A percentile compares a stretch with the other conserved stretches of the same genome.
Evolutionary conservation across 2,113 vertebrate species (phyloP).

Genomic region (Garra rufa): DNA sequence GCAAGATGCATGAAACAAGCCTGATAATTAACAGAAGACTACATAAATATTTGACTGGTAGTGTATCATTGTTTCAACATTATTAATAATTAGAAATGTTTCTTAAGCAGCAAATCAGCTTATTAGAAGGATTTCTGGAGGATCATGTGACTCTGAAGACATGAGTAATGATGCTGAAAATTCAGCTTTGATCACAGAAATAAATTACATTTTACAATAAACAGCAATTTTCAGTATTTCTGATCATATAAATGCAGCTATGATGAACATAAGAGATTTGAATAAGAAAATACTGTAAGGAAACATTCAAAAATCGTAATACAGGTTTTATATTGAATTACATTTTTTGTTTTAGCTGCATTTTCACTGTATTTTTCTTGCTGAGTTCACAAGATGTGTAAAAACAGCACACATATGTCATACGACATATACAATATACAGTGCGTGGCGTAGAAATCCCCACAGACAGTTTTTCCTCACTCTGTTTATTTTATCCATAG

Average conservation of each 20-base stretch:
- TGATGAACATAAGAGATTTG: background rate
- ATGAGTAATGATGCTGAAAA: background rate
- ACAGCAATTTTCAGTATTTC: background rate
- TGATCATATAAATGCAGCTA: background rate
- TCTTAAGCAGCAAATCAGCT: too few species aligned
- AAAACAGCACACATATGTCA: background rate
- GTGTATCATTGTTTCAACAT: too few species aligned
- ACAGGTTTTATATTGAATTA: too few species aligned
- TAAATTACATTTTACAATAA: background rate
- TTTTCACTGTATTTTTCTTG: background rate
- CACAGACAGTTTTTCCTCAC: background rate
- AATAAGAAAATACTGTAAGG: background rate
- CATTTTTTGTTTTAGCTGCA: background rate
- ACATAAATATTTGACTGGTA: too few species aligned
- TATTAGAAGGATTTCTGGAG: background rate
- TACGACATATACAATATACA: slow-evolving; percentile 4
- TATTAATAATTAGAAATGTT: too few species aligned
- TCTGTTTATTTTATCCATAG: background rate
- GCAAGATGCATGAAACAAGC: too few species aligned
- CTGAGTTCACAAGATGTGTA: background rate
- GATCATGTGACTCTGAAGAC: background rate
- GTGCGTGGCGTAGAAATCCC: background rate
- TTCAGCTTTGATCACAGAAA: background rate
- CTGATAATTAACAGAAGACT: too few species aligned
- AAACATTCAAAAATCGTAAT: background rate